Base-by-base conservation (phyloP, 2,888 invertebrate genomes). In the Meandrusa payeni region DNA sequence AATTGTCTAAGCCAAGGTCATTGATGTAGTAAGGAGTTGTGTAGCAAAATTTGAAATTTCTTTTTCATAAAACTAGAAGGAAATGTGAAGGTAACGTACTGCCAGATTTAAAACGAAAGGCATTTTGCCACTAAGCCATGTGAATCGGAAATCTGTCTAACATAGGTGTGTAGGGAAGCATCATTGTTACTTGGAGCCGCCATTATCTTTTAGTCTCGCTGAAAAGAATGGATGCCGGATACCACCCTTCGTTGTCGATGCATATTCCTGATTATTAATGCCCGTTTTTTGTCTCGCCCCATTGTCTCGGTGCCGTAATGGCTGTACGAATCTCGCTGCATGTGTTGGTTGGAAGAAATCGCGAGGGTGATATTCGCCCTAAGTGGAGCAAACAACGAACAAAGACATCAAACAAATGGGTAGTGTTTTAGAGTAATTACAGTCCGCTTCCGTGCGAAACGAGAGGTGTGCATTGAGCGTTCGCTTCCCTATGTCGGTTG, bases 391-490 rank as follows among this genome's bases (percentile, higher is more conserved):
- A 85, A 85, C 86, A 85, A 76, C 76, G 81, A 82, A 86, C 85
- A 87, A 83, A 87, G 87, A 85, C 87, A 85, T 87, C 87, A 86
- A 86, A 87, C 85, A 86, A 86, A 87, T 87, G 85, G 82, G 82
- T 78, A 82, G 81, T 83, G 86, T 86, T 87, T 87, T 86, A 83
- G 87, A 86, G 85, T 86, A 86, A 87, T 87, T 86, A 86, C 85
- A 76, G 75, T 77, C 77, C 70, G 76, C 82, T 81, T 81, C 75
- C 83, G 78, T 77, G 76, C 76, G 71, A 76, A 81, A 76, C 74
- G 76, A 75, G 82, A 85, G 81, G 78, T 83, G 79, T 73, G 72
- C 72, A 73, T 68, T 70, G 67, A 71, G 67, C 66, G 66, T 63
- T 61, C 67, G 65, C 63, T 45, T 57, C 52, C 62, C 61, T 47